phyloP scores from a whole-genome alignment of 2,797 vertebrate species.

The Sarcophilus harrisii region DNA sequence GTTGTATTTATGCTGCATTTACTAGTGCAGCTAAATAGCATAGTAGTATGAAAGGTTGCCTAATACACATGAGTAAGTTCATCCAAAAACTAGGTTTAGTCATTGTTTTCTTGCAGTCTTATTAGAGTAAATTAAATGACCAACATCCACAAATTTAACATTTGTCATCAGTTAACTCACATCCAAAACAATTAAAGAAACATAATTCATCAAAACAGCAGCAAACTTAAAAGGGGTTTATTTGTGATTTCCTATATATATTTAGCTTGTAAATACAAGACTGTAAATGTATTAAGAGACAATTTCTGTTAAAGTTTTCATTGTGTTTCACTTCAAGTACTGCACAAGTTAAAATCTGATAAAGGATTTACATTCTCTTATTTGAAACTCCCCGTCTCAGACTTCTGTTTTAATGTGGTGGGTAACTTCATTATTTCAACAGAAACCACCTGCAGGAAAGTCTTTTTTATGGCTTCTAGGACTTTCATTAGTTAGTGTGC shows the following conservation, averaged over 20 bases:
- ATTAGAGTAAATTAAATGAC: slow-evolving; percentile 83
- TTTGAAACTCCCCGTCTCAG: slow-evolving; percentile 88
- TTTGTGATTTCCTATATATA: slow-evolving; percentile 89
- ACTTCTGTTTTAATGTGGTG: slow-evolving; percentile 86
- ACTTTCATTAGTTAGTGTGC: slow-evolving; percentile 94
- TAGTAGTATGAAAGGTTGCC: slow-evolving; percentile 77
- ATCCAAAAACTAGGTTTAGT: slow-evolving; percentile 84
- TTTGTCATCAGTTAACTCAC: slow-evolving; percentile 85
- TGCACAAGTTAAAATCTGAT: slow-evolving; percentile 89
- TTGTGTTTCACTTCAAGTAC: slow-evolving; percentile 90
- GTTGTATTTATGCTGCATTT: slow-evolving; percentile 76
- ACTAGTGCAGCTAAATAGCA: slow-evolving; percentile 70
- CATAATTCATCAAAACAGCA: slow-evolving; percentile 87
- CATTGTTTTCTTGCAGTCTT: slow-evolving; percentile 86
- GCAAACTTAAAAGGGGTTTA: slow-evolving; percentile 89
- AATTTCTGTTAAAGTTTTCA: slow-evolving; percentile 88
- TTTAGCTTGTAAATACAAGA: slow-evolving; percentile 88
- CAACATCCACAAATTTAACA: slow-evolving; percentile 86
- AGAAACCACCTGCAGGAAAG: slow-evolving; percentile 84
- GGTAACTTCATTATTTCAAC: slow-evolving; percentile 82
- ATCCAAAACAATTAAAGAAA: slow-evolving; percentile 86
- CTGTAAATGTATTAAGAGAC: slow-evolving; percentile 88
- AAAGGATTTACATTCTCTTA: slow-evolving; percentile 89
- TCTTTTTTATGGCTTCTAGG: slow-evolving; percentile 93
- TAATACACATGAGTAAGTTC: slow-evolving; percentile 81